These are phyloP conservation scores for Enteromius mattozi DNA, from an alignment of 2,797 vertebrate genomes.

Conservation along the genomic window DNA sequence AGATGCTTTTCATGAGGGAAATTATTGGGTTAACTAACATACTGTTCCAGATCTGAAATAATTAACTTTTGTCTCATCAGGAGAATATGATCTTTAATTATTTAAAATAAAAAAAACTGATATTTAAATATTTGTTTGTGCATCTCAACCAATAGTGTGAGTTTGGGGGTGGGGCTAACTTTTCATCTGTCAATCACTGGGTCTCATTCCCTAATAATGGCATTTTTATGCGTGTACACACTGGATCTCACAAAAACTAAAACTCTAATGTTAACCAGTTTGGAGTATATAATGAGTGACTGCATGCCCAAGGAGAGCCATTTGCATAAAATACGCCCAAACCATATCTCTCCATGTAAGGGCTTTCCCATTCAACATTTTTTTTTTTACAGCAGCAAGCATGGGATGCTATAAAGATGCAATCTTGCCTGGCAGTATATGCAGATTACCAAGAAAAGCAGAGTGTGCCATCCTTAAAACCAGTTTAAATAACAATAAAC, in stretches of 20 bases:
- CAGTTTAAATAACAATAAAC: not conserved
- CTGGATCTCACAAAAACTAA: no score
- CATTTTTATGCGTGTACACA: no score
- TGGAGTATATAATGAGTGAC: no score
- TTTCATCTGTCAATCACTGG: not conserved
- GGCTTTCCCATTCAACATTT: not conserved
- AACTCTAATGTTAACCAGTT: no score
- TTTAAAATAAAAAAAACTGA: no score
- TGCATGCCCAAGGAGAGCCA: no score
- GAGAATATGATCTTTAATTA: not conserved
- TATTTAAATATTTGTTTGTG: not conserved
- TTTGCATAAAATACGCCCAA: not conserved
- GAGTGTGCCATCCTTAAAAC: not conserved
- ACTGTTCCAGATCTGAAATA: conserved; percentile 10
- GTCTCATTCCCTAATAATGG: not conserved
- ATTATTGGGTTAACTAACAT: not conserved
- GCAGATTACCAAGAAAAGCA: not conserved
- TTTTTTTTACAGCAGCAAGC: not conserved
- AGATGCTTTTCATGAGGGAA: not conserved
- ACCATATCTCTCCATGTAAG: not conserved
- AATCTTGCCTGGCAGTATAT: not conserved
- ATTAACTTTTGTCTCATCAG: not conserved
- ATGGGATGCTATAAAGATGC: not conserved
- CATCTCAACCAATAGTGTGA: no score
- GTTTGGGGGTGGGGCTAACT: not conserved